Evolutionary conservation across 2,113 vertebrate species (phyloP).

Genomic region (Erpornis zantholeuca): DNA sequence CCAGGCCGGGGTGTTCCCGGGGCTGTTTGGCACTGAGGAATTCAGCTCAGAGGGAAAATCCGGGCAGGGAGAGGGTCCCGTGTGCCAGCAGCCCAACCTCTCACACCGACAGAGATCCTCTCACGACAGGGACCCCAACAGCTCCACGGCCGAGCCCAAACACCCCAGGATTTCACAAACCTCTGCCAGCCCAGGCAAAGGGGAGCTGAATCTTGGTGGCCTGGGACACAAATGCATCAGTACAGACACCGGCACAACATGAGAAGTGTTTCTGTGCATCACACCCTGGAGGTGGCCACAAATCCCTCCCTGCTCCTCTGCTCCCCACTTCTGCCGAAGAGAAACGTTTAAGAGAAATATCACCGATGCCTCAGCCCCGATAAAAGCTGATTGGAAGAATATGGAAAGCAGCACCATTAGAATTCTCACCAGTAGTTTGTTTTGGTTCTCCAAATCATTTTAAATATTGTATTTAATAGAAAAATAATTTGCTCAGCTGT

Average conservation of each 20-base stretch:
- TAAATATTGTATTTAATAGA: conserved; percentile 70
- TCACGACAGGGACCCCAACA: fast-evolving
- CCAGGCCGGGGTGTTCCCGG: fast-evolving
- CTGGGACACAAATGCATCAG: too few relatives aligned
- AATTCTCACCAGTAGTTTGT: conserved; percentile 59
- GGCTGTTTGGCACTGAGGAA: not conserved
- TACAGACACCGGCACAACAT: not conserved
- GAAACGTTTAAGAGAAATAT: not conserved
- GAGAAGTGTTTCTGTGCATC: not conserved
- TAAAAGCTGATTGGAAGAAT: conserved; percentile 23
- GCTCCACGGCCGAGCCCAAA: not conserved
- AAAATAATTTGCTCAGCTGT: conserved; percentile 68
- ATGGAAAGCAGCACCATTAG: conserved; percentile 53
- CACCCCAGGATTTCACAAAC: not conserved
- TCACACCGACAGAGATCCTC: fast-evolving
- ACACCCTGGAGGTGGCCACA: fast-evolving
- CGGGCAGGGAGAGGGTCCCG: not conserved
- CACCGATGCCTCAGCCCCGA: not conserved
- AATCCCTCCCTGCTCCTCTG: not conserved
- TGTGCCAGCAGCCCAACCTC: not conserved
- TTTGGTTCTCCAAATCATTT: conserved; percentile 50
- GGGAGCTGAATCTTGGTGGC: not conserved
- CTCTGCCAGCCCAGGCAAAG: not conserved
- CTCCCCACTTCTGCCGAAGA: not conserved
- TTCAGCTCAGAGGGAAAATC: not conserved